Evolutionary conservation across 1,140 invertebrate genomes (phyloP).

Genomic region (Maniola jurtina): DNA sequence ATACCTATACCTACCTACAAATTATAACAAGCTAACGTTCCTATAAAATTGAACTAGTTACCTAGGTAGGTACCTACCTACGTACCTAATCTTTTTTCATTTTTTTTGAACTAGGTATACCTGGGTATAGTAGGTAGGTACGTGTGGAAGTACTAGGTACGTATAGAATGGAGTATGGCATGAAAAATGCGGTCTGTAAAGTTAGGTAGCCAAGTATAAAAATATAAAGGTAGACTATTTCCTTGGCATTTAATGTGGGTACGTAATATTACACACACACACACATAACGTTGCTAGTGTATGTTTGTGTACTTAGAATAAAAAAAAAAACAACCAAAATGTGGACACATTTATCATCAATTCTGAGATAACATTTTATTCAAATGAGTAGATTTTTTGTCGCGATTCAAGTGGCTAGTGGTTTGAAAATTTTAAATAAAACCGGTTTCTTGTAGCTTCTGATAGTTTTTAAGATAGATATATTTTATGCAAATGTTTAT

Average conservation of each 20-base stretch:
- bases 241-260: background rate
- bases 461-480: background rate
- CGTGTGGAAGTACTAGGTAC: no score
- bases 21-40: background rate
- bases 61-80: background rate
- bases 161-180: no score
- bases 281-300: background rate
- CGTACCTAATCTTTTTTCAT: background rate
- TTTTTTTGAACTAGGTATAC: background rate
- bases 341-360: background rate
- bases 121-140: no score
- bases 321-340: background rate
- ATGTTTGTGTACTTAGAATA: background rate
- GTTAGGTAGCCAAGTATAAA: no score
- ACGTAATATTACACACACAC: background rate
- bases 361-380: slow-evolving; percentile 1
- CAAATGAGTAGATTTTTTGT: slow-evolving; percentile 5
- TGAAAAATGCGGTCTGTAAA: no score
- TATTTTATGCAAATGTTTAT: background rate
- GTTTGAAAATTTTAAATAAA: slow-evolving; percentile 4
- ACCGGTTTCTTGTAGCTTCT: background rate
- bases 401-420: background rate
- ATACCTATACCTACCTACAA: background rate
- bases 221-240: no score
- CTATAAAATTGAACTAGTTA: background rate